phyloP scores from a whole-genome alignment of 2,797 vertebrate genomes.

The Chaetophractus vellerosus region DNA sequence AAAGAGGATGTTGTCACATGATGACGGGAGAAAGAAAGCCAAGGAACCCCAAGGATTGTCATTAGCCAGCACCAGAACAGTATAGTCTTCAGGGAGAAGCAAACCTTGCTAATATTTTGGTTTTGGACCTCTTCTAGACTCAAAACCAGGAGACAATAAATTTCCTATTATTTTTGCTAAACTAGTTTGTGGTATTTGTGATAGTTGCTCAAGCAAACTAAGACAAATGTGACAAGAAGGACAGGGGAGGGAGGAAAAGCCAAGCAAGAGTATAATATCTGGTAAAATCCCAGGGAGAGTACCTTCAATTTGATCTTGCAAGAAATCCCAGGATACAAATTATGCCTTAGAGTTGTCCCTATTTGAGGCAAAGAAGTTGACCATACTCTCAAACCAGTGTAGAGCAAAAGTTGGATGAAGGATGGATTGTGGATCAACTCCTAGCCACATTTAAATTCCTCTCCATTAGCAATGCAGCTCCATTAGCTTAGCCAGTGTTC shows the following conservation, averaged over 20 bases:
- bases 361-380: not conserved
- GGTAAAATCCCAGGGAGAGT: not conserved
- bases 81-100: no score
- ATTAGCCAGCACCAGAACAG: no score
- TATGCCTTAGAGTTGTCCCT: not conserved
- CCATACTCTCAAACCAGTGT: not conserved
- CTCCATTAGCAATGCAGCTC: not conserved
- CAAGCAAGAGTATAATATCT: not conserved
- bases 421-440: not conserved
- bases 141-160: no score
- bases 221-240: not conserved
- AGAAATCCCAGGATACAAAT: not conserved
- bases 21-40: no score
- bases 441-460: not conserved
- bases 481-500: not conserved
- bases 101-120: no score
- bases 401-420: not conserved
- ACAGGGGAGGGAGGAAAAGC: not conserved
- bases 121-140: no score
- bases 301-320: not conserved
- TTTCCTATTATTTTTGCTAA: no score
- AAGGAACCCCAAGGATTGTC: no score
- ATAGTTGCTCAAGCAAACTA: no score
- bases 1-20: no score
- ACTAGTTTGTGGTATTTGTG: no score